These are phyloP conservation scores for Melinaea menophilus DNA, from an alignment of 2,888 invertebrate species.

Conservation along the genomic window DNA sequence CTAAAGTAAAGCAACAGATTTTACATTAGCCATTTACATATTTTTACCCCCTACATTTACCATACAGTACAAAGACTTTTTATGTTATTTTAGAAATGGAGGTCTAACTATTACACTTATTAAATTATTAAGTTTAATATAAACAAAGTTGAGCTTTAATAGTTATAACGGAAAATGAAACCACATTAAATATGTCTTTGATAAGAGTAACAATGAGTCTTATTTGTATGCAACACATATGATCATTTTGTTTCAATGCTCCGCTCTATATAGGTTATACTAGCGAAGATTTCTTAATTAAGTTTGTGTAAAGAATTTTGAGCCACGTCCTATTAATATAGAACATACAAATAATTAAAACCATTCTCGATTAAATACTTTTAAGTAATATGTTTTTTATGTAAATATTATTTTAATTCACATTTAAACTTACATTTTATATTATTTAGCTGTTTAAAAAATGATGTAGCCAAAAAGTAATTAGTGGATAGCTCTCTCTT, in stretches of 20 bases:
- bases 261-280: conserved; percentile 15
- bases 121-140: neutral
- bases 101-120: no score
- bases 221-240: conserved; percentile 11
- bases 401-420: neutral
- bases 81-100: neutral
- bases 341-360: no score
- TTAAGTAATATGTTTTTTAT: conserved; percentile 6
- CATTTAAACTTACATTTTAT: neutral
- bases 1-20: conserved; percentile 2
- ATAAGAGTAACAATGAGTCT: neutral
- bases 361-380: neutral
- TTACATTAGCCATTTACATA: neutral
- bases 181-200: no score
- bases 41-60: neutral
- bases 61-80: neutral
- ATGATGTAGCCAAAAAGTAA: conserved; percentile 10
- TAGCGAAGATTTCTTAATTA: conserved; percentile 24
- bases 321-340: no score
- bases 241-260: conserved; percentile 13
- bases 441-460: no score
- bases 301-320: conserved; percentile 17
- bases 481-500: conserved; percentile 7
- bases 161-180: no score
- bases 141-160: neutral